Evolutionary conservation across 2,113 vertebrate species (phyloP).

Genomic region (Cromileptes altivelis): DNA sequence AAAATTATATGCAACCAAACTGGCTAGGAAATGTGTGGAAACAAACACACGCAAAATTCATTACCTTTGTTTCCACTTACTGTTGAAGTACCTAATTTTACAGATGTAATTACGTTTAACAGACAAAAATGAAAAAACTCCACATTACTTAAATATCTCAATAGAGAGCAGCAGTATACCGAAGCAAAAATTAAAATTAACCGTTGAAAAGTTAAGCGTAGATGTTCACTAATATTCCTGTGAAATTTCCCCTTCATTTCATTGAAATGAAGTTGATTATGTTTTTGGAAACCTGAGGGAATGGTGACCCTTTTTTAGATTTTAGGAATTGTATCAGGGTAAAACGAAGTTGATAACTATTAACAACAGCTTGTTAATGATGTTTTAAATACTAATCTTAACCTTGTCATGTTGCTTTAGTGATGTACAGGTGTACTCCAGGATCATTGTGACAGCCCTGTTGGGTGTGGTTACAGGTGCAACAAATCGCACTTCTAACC

Average conservation of each 20-base stretch:
- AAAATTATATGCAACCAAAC: conserved; percentile 18
- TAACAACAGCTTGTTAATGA: not conserved
- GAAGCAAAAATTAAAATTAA: not conserved
- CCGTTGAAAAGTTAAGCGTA: not conserved
- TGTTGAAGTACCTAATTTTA: not conserved
- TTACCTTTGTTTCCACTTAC: conserved; percentile 1
- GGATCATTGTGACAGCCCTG: not conserved
- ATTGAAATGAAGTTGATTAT: not conserved
- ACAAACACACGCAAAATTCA: not conserved
- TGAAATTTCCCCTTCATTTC: not conserved
- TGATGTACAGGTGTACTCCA: not conserved
- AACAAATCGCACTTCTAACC: not conserved
- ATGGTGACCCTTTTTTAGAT: not conserved
- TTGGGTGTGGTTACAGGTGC: not conserved
- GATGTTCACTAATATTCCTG: not conserved
- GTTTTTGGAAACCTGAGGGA: not conserved
- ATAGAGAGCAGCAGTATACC: too few relatives aligned
- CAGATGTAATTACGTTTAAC: not conserved
- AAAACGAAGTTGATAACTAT: not conserved
- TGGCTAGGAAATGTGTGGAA: not conserved
- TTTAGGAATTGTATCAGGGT: not conserved
- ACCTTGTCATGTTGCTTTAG: too few relatives aligned
- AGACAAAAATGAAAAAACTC: not conserved
- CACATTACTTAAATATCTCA: not conserved
- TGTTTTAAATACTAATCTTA: not conserved